Evolutionary conservation across 1,140 invertebrate genomes (phyloP), one percentile per base, ranked within the genome.

Genomic region (Dufourea novaeangliae): DNA sequence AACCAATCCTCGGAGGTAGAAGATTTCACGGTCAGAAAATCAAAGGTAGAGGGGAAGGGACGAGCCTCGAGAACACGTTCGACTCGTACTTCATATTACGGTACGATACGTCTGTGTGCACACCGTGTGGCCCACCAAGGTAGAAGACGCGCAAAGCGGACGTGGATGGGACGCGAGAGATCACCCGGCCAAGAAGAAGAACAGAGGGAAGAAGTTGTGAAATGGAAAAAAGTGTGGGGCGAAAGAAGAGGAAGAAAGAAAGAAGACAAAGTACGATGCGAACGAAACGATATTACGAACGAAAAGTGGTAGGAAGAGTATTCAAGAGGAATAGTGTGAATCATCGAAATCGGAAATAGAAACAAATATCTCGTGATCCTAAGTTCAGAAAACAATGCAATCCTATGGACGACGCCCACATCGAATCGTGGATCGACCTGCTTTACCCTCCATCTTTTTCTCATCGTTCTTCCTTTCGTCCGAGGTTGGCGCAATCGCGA

Each of bases 101-200:
- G 25, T 56, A 62, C 59, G 67, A 79, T 82, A 57, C 46, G 50
- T 68, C 14, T 68, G 76, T 75, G 29, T 52, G 67, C 56, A 59
- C 78, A 85, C 78, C 78, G 77, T 75, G 78, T 78, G 79, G 86
- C 82, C 85, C 86, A 87, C 86, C 86, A 87, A 85, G 82, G 86
- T 85, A 78, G 83, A 86, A 56, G 75, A 72, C 78, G 76, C 70
- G 74, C 66, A 17, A 79, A 79, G 79, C 63, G 71, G 57, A 80
- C 71, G 75, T 67, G 73, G 67, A 62, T 29, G 46, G 75, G 80
- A 80, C 29, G 66, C 20, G 37, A 22, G 29, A 68, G 64, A 66
- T n/a, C n/a, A n/a, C 37, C 78, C 52, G 57, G 39, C 29, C 34
- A 52, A 27, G 66, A 63, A 32, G 41, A 68, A 32, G 64, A 56